phyloP scores from a whole-genome alignment of 2,113 vertebrate genomes.

The Baryphthengus martii region DNA sequence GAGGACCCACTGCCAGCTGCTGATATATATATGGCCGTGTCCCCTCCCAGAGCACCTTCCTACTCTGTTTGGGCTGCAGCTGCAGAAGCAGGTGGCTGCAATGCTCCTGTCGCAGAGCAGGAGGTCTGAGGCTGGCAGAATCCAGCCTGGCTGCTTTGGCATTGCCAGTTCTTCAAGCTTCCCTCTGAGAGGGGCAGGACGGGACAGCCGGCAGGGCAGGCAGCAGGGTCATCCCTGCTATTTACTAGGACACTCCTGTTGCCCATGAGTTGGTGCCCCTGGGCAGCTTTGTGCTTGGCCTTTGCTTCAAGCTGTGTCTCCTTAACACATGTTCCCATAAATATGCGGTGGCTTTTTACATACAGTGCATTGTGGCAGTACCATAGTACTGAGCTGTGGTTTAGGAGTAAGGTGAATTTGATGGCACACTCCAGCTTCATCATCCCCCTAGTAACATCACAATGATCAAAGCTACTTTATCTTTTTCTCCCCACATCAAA shows the following conservation, averaged over 20 bases:
- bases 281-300: neutral
- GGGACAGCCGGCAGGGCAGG: neutral
- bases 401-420: neutral
- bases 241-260: neutral
- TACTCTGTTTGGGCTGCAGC: neutral
- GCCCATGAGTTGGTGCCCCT: neutral
- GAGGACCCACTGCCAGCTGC: neutral
- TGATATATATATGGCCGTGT: neutral
- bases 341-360: neutral
- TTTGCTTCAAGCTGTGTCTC: neutral
- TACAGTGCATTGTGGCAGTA: neutral
- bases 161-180: neutral
- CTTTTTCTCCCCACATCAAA: neutral
- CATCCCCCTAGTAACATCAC: neutral
- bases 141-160: neutral
- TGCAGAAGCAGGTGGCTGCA: neutral
- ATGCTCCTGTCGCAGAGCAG: neutral
- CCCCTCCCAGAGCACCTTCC: neutral
- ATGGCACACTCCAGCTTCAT: neutral
- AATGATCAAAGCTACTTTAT: neutral
- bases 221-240: neutral
- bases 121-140: neutral
- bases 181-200: neutral
- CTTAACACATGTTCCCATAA: neutral
- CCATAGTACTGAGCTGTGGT: neutral